Conservation (phyloP, 2,113 vertebrate species). For the Corynorhinus townsendii region DNA sequence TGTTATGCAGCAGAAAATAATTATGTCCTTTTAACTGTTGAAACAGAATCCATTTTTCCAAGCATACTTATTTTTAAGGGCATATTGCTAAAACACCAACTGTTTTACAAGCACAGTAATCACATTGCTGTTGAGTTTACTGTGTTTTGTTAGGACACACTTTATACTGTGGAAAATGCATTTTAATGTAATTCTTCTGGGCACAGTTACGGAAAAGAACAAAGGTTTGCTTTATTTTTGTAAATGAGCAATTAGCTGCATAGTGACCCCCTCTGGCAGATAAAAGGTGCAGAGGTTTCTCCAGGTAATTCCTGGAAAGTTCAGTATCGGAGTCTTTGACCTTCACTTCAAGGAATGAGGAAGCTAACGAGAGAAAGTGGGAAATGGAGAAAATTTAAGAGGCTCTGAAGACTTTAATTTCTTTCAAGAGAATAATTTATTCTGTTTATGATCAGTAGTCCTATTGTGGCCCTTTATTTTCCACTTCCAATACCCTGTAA, state of each 20-base stretch:
- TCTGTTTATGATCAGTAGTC: background rate
- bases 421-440: background rate
- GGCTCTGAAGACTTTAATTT: background rate
- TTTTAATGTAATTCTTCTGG: constrained; percentile 58
- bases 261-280: constrained; percentile 39
- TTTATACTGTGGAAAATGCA: constrained; percentile 65
- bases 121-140: constrained; percentile 64
- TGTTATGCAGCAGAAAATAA: constrained; percentile 76
- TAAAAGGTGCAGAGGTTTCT: background rate
- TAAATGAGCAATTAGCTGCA: constrained; percentile 19
- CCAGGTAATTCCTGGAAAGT: constrained; percentile 1
- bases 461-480: background rate
- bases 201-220: constrained; percentile 47
- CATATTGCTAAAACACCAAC: constrained; percentile 74
- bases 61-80: constrained; percentile 68
- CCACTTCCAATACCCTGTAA: background rate
- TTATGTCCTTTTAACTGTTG: constrained; percentile 75
- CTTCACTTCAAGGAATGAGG: background rate
- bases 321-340: background rate
- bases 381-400: background rate
- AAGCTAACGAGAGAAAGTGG: background rate
- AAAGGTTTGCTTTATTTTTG: constrained; percentile 39
- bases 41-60: constrained; percentile 71
- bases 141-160: constrained; percentile 69
- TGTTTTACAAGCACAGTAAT: constrained; percentile 74